These are phyloP conservation scores for Helostoma temminkii DNA, from an alignment of 2,797 vertebrate species.

Conservation along the genomic window DNA sequence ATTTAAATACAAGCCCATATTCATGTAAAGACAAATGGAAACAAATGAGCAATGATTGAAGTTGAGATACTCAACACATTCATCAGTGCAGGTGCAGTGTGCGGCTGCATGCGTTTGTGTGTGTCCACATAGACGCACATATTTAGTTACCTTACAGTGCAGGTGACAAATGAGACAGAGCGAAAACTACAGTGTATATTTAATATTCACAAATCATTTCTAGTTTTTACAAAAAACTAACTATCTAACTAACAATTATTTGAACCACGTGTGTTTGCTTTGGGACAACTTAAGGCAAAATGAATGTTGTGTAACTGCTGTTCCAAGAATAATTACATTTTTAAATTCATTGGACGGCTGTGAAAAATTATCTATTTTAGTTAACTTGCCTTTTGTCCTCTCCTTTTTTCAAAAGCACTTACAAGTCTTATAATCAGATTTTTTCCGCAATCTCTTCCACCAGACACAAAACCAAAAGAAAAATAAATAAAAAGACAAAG, in stretches of 20 bases:
- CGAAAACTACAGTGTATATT: neutral
- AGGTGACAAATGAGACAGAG: neutral
- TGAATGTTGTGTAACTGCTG: conserved; percentile 5
- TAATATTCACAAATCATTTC: neutral
- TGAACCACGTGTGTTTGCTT: conserved; percentile 8
- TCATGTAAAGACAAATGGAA: conserved; percentile 1
- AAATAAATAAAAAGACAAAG: neutral
- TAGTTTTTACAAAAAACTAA: neutral
- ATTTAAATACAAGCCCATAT: neutral
- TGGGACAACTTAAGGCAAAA: neutral
- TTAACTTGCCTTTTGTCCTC: neutral
- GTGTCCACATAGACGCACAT: neutral
- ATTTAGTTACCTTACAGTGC: neutral
- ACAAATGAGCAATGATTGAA: neutral
- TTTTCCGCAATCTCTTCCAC: neutral
- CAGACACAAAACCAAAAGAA: conserved; percentile 3
- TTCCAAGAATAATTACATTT: too few relatives aligned
- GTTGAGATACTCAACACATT: too few relatives aligned
- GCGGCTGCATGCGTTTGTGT: too few relatives aligned
- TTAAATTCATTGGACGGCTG: neutral
- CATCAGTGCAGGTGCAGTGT: too few relatives aligned
- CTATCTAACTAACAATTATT: neutral
- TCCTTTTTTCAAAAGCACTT: conserved; percentile 15
- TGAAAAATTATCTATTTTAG: neutral
- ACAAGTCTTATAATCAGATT: conserved; percentile 39